Evolutionary conservation across 2,888 invertebrate genomes (phyloP).

Genomic region (Megaustenia siamemsis): DNA sequence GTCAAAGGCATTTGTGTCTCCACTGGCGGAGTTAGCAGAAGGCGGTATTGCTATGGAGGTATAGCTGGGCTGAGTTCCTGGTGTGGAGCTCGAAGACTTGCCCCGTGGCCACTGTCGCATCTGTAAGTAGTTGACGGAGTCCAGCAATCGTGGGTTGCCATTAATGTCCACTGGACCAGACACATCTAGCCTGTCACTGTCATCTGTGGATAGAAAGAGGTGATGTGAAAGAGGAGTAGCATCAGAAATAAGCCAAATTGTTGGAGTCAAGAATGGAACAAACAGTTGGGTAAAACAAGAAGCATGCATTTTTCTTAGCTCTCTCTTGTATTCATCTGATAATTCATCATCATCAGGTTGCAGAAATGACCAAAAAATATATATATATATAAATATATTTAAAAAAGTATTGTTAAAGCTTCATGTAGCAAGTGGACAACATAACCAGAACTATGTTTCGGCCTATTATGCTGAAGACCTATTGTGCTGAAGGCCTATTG

Average conservation of each 20-base stretch:
- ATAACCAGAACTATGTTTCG: too few species aligned
- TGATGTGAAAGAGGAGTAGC: not conserved
- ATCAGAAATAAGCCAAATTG: not conserved
- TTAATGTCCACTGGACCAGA: conserved; percentile 64
- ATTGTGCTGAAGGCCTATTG: too few species aligned
- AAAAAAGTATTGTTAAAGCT: too few species aligned
- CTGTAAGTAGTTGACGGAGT: conserved; percentile 61
- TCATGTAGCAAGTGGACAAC: too few species aligned
- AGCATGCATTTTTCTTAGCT: too few species aligned
- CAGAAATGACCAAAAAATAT: too few species aligned
- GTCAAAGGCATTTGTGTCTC: conserved; percentile 2
- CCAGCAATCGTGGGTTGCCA: conserved; percentile 66
- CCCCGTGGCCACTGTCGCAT: conserved; percentile 68
- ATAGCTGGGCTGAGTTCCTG: not conserved
- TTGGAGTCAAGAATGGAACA: not conserved
- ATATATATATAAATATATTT: too few species aligned
- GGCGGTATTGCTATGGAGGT: conserved; percentile 2
- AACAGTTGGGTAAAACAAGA: too few species aligned
- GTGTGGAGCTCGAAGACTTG: conserved; percentile 17
- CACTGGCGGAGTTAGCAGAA: not conserved
- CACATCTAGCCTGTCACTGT: conserved; percentile 35
- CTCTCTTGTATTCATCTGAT: too few species aligned
- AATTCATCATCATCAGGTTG: too few species aligned
- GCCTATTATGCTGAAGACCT: too few species aligned
- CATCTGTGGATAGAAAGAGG: conserved; percentile 51